Evolutionary conservation across 1,140 invertebrate genomes (phyloP).

Genomic region (Drosophila suzukii): DNA sequence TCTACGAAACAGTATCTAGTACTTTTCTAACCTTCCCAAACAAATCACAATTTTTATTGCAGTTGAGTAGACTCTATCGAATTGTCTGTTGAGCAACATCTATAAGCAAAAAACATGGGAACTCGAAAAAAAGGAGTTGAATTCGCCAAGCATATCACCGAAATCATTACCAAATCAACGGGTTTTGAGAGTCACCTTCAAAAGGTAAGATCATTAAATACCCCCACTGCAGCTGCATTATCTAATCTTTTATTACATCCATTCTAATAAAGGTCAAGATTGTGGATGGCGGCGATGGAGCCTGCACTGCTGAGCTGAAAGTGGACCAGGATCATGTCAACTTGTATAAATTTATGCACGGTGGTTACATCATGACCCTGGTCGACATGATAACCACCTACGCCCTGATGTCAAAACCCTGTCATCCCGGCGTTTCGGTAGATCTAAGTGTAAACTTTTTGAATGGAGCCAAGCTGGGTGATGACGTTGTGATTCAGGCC

Average conservation of each 20-base stretch:
- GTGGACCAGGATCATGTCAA: conserved; percentile 92
- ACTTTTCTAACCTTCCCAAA: background rate
- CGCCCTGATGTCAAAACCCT: conserved; percentile 89
- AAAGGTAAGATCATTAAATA: conserved; percentile 43
- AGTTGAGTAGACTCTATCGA: background rate
- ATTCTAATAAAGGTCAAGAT: conserved; percentile 87
- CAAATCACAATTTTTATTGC: background rate
- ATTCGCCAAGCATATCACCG: conserved; percentile 72
- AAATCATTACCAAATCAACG: conserved; percentile 69
- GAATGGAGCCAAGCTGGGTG: conserved; percentile 90
- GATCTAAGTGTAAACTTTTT: conserved; percentile 91
- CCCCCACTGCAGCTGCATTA: background rate
- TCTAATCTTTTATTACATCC: background rate
- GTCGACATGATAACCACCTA: conserved; percentile 93
- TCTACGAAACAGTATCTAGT: background rate
- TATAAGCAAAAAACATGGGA: conserved; percentile 51
- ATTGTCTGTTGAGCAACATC: conserved; percentile 13
- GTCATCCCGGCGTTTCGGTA: conserved; percentile 89
- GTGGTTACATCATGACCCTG: conserved; percentile 92
- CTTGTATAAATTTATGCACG: conserved; percentile 90
- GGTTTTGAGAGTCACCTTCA: conserved; percentile 71
- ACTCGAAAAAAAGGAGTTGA: conserved; percentile 73
- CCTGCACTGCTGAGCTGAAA: conserved; percentile 90
- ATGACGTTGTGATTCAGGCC: conserved; percentile 92
- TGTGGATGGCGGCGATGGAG: conserved; percentile 88